Conservation (phyloP, 2,113 vertebrate genomes). For the Carassius auratus region DNA sequence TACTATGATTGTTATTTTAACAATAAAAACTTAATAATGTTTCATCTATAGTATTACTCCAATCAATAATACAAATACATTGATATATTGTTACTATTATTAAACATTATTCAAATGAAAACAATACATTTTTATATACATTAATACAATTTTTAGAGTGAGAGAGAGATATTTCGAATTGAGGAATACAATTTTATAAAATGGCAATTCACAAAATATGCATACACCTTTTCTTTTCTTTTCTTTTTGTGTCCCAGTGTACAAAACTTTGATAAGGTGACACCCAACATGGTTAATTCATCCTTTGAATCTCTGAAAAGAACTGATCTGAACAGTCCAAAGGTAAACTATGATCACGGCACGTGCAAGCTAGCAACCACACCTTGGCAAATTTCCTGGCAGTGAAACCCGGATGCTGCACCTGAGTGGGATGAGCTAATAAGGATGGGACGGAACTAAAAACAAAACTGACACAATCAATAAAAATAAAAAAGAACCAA, state of each 20-base stretch:
- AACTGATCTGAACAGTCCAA: neutral
- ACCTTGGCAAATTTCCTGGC: conserved; percentile 25
- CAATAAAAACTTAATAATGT: no score
- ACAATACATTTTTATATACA: neutral
- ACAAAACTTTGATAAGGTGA: neutral
- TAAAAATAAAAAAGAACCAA: neutral
- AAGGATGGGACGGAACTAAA: neutral
- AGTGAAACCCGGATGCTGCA: neutral
- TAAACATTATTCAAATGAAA: neutral
- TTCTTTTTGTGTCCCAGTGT: neutral
- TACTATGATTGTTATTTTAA: no score
- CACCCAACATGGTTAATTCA: neutral
- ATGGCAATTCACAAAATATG: neutral
- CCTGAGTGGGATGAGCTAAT: neutral
- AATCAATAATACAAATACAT: no score
- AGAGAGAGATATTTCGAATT: no score
- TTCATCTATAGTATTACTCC: no score
- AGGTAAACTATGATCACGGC: neutral
- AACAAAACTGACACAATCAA: neutral
- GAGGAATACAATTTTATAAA: neutral
- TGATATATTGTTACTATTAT: no score
- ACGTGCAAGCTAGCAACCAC: neutral
- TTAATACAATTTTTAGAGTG: no score
- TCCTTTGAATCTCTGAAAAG: neutral
- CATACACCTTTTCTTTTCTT: neutral